Percentiles rank a stretch among this genome's conserved stretches.
phyloP scores from a whole-genome alignment of 2,888 invertebrate genomes.

The Odontocolon sp. region DNA sequence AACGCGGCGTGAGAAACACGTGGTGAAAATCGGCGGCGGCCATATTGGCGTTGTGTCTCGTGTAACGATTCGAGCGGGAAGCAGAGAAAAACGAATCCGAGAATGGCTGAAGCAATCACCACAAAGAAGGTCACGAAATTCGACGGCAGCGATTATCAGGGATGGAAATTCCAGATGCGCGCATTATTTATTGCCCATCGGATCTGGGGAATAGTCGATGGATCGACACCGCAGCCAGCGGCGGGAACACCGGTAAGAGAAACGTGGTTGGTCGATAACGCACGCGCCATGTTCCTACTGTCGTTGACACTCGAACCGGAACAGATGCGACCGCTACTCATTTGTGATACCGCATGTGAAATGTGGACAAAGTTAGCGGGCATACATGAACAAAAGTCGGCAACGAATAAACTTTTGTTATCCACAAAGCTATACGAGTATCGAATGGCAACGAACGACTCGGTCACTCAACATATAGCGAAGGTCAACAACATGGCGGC shows the following conservation, averaged over 20 bases:
- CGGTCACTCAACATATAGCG: conserved; percentile 24
- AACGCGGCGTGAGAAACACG: too few relatives aligned
- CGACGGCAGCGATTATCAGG: conserved; percentile 37
- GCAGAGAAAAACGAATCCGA: too few relatives aligned
- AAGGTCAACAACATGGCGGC: conserved; percentile 50
- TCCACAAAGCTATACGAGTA: conserved; percentile 37
- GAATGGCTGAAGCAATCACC: conserved; percentile 38
- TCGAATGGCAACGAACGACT: conserved; percentile 42
- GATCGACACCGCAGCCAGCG: conserved; percentile 8
- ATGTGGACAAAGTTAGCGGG: conserved; percentile 47
- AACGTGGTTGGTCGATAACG: conserved; percentile 28
- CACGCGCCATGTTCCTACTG: conserved; percentile 40
- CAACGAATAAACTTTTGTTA: conserved; percentile 48
- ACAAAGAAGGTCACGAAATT: conserved; percentile 32
- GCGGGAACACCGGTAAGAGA: neutral
- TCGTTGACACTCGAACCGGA: conserved; percentile 32
- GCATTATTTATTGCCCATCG: conserved; percentile 41
- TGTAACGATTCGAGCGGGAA: too few relatives aligned
- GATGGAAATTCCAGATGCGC: conserved; percentile 46
- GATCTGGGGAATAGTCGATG: conserved; percentile 29
- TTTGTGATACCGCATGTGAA: conserved; percentile 53
- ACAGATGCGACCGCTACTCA: conserved; percentile 42
- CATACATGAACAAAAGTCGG: conserved; percentile 51
- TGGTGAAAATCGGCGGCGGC: too few relatives aligned
- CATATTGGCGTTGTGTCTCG: too few relatives aligned